These are phyloP conservation scores for Rhinoraja longicauda DNA, from an alignment of 2,797 vertebrate genomes.

Conservation along the genomic window DNA sequence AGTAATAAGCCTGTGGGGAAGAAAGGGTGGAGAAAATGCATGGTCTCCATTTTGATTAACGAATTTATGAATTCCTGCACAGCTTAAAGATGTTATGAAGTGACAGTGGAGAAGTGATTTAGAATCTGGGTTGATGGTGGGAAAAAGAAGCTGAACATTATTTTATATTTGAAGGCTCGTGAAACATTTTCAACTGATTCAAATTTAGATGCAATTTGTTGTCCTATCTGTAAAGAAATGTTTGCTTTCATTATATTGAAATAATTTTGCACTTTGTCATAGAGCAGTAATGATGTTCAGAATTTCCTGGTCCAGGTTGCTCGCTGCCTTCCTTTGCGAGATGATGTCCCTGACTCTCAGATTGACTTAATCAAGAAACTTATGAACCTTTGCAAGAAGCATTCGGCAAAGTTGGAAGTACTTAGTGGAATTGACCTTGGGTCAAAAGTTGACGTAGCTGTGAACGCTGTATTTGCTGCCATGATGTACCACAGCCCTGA, in stretches of 20 bases:
- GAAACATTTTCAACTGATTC: background rate
- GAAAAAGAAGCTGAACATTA: background rate
- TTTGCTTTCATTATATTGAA: background rate
- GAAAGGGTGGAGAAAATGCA: background rate
- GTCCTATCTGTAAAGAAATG: too few relatives aligned
- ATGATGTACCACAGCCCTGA: conserved; percentile 91
- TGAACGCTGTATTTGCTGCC: conserved; percentile 91
- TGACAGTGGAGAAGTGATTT: background rate
- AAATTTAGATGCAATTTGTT: background rate
- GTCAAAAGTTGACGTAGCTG: conserved; percentile 85
- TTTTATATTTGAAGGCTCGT: background rate
- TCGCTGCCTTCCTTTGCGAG: conserved; percentile 78
- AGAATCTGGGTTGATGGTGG: background rate
- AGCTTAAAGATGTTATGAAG: background rate
- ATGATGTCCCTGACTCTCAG: conserved; percentile 66
- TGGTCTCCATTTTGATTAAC: background rate
- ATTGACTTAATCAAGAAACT: conserved; percentile 79
- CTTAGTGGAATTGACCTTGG: conserved; percentile 57
- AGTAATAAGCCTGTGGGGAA: background rate
- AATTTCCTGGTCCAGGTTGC: conserved; percentile 82
- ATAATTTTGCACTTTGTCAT: background rate
- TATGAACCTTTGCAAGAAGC: conserved; percentile 78
- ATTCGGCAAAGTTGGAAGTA: conserved; percentile 77
- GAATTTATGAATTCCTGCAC: background rate
- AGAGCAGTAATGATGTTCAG: conserved; percentile 53